Evolutionary conservation across 2,797 vertebrate species (phyloP).

Genomic region (Ceryle rudis): DNA sequence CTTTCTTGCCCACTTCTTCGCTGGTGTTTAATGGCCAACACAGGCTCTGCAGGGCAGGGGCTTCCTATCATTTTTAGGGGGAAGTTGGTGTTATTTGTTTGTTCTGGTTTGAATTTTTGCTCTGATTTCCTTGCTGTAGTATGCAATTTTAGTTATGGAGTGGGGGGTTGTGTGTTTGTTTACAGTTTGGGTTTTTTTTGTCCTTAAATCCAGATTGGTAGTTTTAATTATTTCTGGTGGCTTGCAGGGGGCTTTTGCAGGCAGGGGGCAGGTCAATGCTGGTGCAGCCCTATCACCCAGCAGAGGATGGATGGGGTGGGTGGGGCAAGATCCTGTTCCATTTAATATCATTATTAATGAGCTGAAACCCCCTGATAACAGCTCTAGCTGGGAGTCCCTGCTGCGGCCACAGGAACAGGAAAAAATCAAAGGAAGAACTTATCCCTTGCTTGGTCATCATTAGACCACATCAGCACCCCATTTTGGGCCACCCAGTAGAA

Average conservation of each 20-base stretch:
- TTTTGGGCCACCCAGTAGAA: background rate
- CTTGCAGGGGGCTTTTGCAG: background rate
- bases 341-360: background rate
- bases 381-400: background rate
- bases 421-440: background rate
- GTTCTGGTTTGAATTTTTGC: background rate
- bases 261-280: fast-evolving
- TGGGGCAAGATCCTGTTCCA: background rate
- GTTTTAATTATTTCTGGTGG: background rate
- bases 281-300: fast-evolving
- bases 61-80: background rate
- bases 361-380: fast-evolving
- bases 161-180: background rate
- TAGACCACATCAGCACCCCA: background rate
- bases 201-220: background rate
- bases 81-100: background rate
- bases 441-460: background rate
- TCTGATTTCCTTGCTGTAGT: background rate
- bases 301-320: background rate
- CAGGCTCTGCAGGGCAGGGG: background rate
- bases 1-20: background rate
- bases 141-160: background rate
- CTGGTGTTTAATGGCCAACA: background rate
- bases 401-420: background rate
- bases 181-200: background rate